Conservation (phyloP, 2,888 invertebrate genomes). For the Ephialtes manifestator region DNA sequence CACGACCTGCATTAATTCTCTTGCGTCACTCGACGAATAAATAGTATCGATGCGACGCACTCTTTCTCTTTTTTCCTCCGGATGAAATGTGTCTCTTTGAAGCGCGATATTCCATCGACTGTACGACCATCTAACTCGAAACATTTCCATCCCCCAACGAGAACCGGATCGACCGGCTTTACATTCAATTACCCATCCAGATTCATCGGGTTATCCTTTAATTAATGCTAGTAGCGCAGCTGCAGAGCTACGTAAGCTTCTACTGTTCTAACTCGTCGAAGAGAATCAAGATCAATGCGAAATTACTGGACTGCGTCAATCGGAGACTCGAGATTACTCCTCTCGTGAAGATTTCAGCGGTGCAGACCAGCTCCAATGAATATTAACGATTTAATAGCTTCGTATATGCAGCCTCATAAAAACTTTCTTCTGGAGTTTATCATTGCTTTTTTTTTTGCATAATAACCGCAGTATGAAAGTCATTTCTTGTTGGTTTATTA, state of each 20-base stretch:
- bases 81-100: background rate
- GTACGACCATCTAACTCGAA: background rate
- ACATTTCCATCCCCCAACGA: constrained; percentile 44
- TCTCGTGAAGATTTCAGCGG: background rate
- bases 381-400: background rate
- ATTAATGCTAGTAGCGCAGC: constrained; percentile 17
- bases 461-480: no score
- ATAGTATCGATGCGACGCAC: constrained; percentile 25
- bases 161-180: constrained; percentile 55
- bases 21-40: constrained; percentile 56
- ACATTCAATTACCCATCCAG: constrained; percentile 42
- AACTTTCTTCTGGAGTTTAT: background rate
- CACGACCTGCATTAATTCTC: constrained; percentile 68
- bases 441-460: no score
- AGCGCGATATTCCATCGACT: background rate
- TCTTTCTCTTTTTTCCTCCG: constrained; percentile 8
- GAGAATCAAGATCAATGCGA: constrained; percentile 10
- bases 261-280: background rate
- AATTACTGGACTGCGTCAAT: constrained; percentile 10
- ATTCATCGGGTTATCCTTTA: constrained; percentile 41
- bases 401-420: no score
- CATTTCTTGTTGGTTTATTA: no score
- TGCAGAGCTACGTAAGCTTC: background rate
- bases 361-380: background rate
- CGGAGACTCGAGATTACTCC: background rate